These are phyloP conservation scores for Oryzias dopingdopingensis DNA, from an alignment of 2,797 vertebrate species.

Conservation along the genomic window DNA sequence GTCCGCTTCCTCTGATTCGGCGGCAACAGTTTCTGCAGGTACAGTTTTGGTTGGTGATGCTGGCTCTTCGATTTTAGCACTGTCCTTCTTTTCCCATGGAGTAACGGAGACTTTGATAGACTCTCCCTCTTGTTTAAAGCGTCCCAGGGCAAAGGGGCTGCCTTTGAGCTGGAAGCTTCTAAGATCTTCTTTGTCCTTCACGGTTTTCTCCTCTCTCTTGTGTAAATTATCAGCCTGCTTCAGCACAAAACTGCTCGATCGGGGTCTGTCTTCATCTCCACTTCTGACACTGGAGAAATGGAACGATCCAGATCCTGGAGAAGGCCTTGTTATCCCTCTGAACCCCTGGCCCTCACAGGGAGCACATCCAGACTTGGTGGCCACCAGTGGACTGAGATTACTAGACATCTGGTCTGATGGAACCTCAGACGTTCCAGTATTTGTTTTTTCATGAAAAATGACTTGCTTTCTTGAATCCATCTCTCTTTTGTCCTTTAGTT, in stretches of 20 bases:
- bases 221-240: slow-evolving; percentile 53
- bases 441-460: slow-evolving; percentile 34
- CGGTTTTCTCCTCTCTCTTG: slow-evolving; percentile 27
- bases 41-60: slow-evolving; percentile 13
- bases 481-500: slow-evolving; percentile 38
- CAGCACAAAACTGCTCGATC: slow-evolving; percentile 71
- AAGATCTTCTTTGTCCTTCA: slow-evolving; percentile 53
- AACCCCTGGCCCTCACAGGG: slow-evolving; percentile 36
- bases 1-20: slow-evolving; percentile 24
- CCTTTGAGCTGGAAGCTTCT: slow-evolving; percentile 47
- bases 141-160: slow-evolving; percentile 13
- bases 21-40: slow-evolving; percentile 5
- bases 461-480: slow-evolving; percentile 22
- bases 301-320: slow-evolving; percentile 58
- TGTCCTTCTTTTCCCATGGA: slow-evolving; percentile 44
- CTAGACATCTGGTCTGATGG: too few relatives aligned
- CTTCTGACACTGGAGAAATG: slow-evolving; percentile 75
- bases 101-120: slow-evolving; percentile 16
- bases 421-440: slow-evolving; percentile 1
- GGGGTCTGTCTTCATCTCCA: slow-evolving; percentile 65
- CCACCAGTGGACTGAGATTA: slow-evolving; percentile 37
- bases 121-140: slow-evolving; percentile 30
- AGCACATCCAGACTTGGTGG: slow-evolving; percentile 7
- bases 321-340: slow-evolving; percentile 48
- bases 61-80: slow-evolving; percentile 45